Evolutionary conservation across 2,113 vertebrate genomes (phyloP).

Genomic region (Scomber colias): DNA sequence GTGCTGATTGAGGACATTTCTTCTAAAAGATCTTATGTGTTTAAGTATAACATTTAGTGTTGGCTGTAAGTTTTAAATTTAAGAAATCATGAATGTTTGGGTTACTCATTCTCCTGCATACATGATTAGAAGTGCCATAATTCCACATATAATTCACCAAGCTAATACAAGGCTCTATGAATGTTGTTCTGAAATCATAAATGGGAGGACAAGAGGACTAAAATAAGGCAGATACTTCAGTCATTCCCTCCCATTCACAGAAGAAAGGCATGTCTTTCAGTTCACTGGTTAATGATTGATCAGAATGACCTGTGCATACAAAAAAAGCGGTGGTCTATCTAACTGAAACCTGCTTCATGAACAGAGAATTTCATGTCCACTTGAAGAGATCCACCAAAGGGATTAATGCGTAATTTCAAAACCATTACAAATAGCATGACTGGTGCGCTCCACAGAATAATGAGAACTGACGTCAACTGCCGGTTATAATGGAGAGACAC

Average conservation of each 20-base stretch:
- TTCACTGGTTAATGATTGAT: conserved; percentile 74
- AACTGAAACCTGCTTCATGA: conserved; percentile 31
- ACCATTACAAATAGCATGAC: conserved; percentile 40
- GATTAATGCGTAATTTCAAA: conserved; percentile 60
- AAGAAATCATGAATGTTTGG: background rate
- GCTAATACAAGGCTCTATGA: background rate
- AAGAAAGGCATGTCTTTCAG: conserved; percentile 29
- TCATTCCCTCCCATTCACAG: conserved; percentile 28
- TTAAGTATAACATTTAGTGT: conserved; percentile 21
- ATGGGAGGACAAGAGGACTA: background rate
- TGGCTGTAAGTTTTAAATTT: background rate
- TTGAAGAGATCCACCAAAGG: conserved; percentile 39
- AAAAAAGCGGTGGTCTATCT: conserved; percentile 24
- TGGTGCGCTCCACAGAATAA: conserved; percentile 22
- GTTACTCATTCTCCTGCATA: background rate
- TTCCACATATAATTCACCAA: background rate
- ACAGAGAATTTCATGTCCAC: conserved; percentile 40
- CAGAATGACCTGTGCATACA: conserved; percentile 33
- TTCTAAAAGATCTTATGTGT: conserved; percentile 14
- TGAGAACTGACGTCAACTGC: conserved; percentile 47
- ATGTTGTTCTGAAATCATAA: conserved; percentile 3
- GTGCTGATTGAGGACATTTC: conserved; percentile 34
- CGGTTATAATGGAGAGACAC: conserved; percentile 30
- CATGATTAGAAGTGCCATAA: background rate
- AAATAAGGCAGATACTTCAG: background rate